Evolutionary conservation across 2,113 vertebrate genomes (phyloP).

Genomic region (Hippocampus mohnikei): DNA sequence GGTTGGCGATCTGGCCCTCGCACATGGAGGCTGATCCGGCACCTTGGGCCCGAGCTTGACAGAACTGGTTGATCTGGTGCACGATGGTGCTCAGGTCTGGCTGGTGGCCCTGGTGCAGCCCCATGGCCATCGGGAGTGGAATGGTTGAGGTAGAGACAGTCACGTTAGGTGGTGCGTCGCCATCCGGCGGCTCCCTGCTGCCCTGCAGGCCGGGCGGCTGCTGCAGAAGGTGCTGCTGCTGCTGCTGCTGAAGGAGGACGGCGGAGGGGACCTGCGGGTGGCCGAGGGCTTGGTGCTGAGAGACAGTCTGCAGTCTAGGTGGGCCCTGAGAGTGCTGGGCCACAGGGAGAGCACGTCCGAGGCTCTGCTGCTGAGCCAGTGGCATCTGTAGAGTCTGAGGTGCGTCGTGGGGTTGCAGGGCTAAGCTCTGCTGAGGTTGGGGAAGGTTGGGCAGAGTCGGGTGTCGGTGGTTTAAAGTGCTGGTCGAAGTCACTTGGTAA

Average conservation of each 20-base stretch:
- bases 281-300: slow-evolving; percentile 61
- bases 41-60: slow-evolving; percentile 89
- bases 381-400: slow-evolving; percentile 68
- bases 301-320: slow-evolving; percentile 65
- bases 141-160: slow-evolving; percentile 99
- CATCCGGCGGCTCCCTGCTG: slow-evolving; percentile 89
- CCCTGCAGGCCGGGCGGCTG: slow-evolving; percentile 78
- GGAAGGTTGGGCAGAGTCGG: slow-evolving; percentile 76
- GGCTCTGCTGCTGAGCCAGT: slow-evolving; percentile 65
- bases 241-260: slow-evolving; percentile 74
- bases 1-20: slow-evolving; percentile 98
- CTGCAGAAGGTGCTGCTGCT: slow-evolving; percentile 77
- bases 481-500: slow-evolving; percentile 81
- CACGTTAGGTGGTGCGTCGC: slow-evolving; percentile 95
- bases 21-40: slow-evolving; percentile 92
- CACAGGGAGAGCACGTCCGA: slow-evolving; percentile 68
- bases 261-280: slow-evolving; percentile 69
- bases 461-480: slow-evolving; percentile 96
- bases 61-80: slow-evolving; percentile 99
- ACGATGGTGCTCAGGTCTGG: slow-evolving; percentile 95
- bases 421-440: slow-evolving; percentile 64
- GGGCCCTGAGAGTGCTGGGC: slow-evolving; percentile 69
- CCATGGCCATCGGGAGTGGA: slow-evolving; percentile 95
- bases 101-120: slow-evolving; percentile 87
- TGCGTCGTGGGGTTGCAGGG: slow-evolving; percentile 69